A percentile compares a stretch with the other conserved stretches of the same genome.
Evolutionary conservation across 2,113 vertebrate species (phyloP).

Genomic region (Rhodinocichla rosea): DNA sequence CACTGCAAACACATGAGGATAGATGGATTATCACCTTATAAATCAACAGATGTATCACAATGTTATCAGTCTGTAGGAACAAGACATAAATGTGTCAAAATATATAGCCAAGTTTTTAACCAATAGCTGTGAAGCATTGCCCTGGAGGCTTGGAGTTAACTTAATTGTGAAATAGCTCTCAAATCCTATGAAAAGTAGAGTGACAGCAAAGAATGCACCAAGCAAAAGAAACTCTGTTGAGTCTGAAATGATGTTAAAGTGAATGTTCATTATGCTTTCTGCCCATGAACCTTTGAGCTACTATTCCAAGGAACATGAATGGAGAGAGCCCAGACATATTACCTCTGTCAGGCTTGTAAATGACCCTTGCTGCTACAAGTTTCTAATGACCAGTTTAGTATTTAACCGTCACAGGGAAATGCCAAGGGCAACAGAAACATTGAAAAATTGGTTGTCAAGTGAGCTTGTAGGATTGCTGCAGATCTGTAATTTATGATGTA

Average conservation of each 20-base stretch:
- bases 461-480: constrained; percentile 14
- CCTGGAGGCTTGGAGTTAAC: background rate
- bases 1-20: background rate
- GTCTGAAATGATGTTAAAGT: background rate
- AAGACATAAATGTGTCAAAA: constrained; percentile 24
- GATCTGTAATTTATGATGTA: constrained; percentile 30
- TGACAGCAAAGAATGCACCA: background rate
- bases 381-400: constrained; percentile 39
- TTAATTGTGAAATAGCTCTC: constrained; percentile 7
- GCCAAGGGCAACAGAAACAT: constrained; percentile 19
- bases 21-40: constrained; percentile 16
- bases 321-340: background rate
- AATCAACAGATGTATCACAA: background rate
- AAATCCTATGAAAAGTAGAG: background rate
- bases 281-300: background rate
- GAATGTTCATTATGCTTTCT: background rate
- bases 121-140: background rate
- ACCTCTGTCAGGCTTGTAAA: background rate
- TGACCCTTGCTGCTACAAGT: background rate
- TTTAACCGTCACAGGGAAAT: background rate
- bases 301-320: background rate
- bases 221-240: background rate
- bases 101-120: constrained; percentile 11
- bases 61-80: constrained; percentile 13
- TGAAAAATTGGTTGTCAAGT: constrained; percentile 29